A percentile compares a stretch with the other conserved stretches of the same genome.
phyloP scores from a whole-genome alignment of 53 echinoderm and acorn worm species.

The Antedon mediterranea region DNA sequence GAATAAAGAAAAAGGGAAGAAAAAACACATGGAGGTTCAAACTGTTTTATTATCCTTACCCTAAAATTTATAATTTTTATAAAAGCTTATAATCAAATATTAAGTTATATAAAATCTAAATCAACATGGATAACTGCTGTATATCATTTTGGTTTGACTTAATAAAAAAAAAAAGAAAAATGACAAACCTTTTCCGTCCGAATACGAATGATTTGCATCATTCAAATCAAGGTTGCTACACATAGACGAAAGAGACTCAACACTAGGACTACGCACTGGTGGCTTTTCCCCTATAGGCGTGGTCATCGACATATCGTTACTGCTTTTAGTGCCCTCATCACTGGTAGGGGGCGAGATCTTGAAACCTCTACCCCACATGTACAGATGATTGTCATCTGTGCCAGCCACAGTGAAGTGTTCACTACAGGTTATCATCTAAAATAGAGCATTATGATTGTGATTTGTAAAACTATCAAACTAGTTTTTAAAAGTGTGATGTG shows the following conservation, averaged over 20 bases:
- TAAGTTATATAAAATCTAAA: too few species aligned
- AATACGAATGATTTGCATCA: not conserved
- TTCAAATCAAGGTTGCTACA: not conserved
- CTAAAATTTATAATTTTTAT: too few species aligned
- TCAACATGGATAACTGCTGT: too few species aligned
- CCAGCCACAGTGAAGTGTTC: constrained; percentile 77
- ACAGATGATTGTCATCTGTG: constrained; percentile 55
- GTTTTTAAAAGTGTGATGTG: too few species aligned
- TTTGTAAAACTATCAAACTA: too few species aligned
- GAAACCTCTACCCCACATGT: constrained; percentile 85
- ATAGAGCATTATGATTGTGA: too few species aligned
- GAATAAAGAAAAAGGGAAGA: too few species aligned
- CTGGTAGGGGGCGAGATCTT: constrained; percentile 27
- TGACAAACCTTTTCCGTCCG: not conserved
- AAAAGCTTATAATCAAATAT: too few species aligned
- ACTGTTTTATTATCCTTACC: too few species aligned
- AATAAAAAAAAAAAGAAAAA: not conserved
- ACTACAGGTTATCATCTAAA: constrained; percentile 78
- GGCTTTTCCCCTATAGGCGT: not conserved
- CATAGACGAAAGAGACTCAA: not conserved
- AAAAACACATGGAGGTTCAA: too few species aligned
- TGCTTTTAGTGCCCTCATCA: constrained; percentile 52
- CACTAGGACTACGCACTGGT: not conserved
- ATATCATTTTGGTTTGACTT: too few species aligned
- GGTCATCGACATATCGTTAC: constrained; percentile 15